Conservation (phyloP, 2,888 invertebrate species). For the Eristalis intricaria region DNA sequence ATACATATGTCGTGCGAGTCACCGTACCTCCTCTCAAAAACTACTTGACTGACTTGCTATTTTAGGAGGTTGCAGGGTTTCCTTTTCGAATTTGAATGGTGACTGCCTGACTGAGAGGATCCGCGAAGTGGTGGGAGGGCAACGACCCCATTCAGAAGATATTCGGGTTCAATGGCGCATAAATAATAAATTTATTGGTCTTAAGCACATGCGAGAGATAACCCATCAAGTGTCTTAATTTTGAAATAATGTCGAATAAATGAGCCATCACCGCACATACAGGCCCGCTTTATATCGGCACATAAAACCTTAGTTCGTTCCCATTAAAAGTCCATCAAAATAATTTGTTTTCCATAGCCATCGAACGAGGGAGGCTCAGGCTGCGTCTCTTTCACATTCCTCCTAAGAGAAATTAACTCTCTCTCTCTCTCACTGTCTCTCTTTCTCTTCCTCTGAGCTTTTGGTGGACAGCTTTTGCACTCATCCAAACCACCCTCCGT, state of each 20-base stretch:
- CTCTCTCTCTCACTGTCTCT: neutral
- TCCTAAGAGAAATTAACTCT: neutral
- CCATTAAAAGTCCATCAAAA: conserved; percentile 29
- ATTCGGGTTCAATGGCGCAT: neutral
- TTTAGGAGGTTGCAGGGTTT: too few species aligned
- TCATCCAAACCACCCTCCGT: neutral
- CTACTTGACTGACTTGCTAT: too few species aligned
- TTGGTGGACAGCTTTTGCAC: neutral
- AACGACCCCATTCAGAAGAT: neutral
- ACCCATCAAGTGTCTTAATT: neutral
- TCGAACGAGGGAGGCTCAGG: neutral
- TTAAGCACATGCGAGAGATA: neutral
- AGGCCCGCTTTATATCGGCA: neutral
- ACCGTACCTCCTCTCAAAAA: too few species aligned
- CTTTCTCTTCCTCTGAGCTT: neutral
- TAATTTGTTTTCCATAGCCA: conserved; percentile 8
- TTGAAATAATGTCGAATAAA: neutral
- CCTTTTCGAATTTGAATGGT: too few species aligned
- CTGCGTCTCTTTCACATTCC: neutral
- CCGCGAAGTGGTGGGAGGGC: neutral
- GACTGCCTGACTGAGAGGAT: too few species aligned
- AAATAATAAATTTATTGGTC: neutral
- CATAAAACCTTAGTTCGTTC: neutral
- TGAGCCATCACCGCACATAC: neutral
- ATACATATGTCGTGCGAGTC: too few species aligned